These are phyloP conservation scores for Labeo catla DNA, from an alignment of 2,113 vertebrate genomes.

Conservation along the genomic window DNA sequence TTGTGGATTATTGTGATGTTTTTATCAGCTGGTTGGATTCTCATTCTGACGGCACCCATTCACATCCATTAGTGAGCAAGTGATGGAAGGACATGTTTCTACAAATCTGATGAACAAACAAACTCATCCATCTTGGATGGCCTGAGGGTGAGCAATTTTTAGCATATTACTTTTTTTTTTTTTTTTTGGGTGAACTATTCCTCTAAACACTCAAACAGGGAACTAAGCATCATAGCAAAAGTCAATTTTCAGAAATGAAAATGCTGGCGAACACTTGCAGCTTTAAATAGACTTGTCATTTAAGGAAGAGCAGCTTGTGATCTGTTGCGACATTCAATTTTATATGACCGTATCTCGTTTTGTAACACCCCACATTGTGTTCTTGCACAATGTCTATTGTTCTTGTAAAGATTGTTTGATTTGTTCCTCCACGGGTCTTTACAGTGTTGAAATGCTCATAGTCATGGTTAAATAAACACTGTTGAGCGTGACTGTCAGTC, in stretches of 20 bases:
- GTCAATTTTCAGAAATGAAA: slow-evolving; percentile 12
- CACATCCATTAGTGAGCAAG: no score
- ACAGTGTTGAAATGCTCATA: neutral
- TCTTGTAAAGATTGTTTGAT: neutral
- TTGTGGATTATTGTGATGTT: neutral
- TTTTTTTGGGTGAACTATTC: neutral
- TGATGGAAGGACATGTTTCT: no score
- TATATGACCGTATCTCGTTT: neutral
- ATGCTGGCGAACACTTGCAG: neutral
- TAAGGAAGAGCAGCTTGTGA: neutral
- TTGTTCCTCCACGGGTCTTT: neutral
- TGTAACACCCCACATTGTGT: neutral
- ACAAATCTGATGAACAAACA: neutral
- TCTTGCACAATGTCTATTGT: neutral
- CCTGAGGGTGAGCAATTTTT: no score
- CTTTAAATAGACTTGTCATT: neutral
- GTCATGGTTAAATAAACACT: neutral
- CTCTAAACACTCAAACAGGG: neutral
- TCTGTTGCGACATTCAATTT: neutral
- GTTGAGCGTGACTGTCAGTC: neutral
- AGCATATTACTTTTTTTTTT: no score
- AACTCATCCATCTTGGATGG: no score
- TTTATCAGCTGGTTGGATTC: no score
- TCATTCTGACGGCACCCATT: no score
- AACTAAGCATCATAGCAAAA: neutral